phyloP scores from a whole-genome alignment of 2,113 vertebrate genomes.

The Agapornis roseicollis region DNA sequence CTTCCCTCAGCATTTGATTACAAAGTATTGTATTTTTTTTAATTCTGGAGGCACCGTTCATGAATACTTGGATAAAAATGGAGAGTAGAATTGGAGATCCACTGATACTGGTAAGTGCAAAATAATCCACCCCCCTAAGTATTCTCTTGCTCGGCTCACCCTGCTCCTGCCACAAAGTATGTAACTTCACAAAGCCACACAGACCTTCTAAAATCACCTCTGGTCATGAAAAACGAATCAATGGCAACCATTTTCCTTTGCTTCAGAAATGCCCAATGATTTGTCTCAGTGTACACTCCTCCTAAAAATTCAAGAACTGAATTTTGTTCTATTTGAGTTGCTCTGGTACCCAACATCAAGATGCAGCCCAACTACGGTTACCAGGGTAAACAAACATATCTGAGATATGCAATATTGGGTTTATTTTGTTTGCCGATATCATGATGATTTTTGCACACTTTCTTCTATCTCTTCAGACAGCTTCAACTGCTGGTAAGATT shows the following conservation, averaged over 20 bases:
- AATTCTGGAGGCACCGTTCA: not conserved
- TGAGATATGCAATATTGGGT: not conserved
- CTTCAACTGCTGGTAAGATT: not conserved
- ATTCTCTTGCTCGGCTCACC: not conserved
- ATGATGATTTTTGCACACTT: constrained; percentile 3
- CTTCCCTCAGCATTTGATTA: not conserved
- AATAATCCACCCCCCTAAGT: not conserved
- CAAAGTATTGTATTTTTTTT: not conserved
- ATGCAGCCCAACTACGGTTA: not conserved
- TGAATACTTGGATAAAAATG: not conserved
- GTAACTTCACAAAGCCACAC: not conserved
- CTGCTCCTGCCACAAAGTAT: not conserved
- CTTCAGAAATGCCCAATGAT: not conserved
- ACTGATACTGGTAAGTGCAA: not conserved
- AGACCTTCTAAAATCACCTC: not conserved
- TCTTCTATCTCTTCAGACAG: not conserved
- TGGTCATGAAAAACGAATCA: not conserved
- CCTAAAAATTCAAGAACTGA: not conserved
- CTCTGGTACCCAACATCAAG: not conserved
- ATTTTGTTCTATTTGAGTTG: not conserved
- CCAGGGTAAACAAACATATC: not conserved
- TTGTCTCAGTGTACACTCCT: not conserved
- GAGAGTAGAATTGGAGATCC: not conserved
- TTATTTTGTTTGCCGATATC: not conserved
- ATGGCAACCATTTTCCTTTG: not conserved